Conservation (phyloP, 2,797 vertebrate species). For the Megaceryle alcyon region DNA sequence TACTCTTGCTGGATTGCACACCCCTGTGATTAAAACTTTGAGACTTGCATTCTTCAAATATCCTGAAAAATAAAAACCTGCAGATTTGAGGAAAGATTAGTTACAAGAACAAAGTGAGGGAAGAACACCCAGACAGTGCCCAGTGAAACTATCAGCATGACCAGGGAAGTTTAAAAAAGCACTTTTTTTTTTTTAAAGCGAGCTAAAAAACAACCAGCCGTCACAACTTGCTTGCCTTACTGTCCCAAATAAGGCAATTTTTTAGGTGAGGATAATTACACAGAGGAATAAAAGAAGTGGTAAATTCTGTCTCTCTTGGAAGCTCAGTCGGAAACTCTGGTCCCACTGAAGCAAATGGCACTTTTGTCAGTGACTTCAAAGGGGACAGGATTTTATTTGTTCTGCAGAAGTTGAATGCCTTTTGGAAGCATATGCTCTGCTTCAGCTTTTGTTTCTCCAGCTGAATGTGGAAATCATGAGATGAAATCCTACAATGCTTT, state of each 20-base stretch:
- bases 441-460: neutral
- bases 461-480: neutral
- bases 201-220: neutral
- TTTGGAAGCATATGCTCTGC: neutral
- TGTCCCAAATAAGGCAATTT: neutral
- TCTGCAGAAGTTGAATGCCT: neutral
- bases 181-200: neutral
- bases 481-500: neutral
- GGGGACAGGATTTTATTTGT: neutral
- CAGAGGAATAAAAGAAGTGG: neutral
- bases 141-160: neutral
- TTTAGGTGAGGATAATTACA: neutral
- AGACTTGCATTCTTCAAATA: constrained; percentile 21
- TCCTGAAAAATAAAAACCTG: constrained; percentile 27
- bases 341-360: neutral
- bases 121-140: neutral
- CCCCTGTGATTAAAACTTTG: neutral
- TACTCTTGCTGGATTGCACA: neutral
- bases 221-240: neutral
- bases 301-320: neutral
- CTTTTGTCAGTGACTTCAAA: neutral
- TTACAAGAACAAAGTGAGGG: neutral
- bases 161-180: neutral
- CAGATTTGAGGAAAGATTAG: neutral
- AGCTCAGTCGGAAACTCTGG: neutral